phyloP scores from a whole-genome alignment of 2,888 invertebrate genomes.

The Lapara coniferarum region DNA sequence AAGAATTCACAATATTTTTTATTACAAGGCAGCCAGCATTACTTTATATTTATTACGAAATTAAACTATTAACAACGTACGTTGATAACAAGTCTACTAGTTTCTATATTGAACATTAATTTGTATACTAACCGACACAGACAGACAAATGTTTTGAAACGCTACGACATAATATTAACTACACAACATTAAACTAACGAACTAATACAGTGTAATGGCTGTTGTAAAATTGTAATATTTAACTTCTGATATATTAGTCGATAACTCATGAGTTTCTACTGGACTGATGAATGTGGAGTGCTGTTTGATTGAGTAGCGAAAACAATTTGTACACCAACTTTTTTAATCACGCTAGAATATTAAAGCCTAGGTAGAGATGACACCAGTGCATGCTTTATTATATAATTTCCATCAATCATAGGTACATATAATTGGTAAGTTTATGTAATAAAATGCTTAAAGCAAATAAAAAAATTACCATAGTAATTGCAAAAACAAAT shows the following conservation, averaged over 20 bases:
- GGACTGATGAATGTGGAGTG: not conserved
- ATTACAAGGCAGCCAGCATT: too few relatives aligned
- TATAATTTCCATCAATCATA: too few relatives aligned
- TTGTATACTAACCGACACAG: not conserved
- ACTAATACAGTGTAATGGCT: slow-evolving; percentile 16
- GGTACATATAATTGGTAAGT: too few relatives aligned
- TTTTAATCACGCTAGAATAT: too few relatives aligned
- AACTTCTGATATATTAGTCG: not conserved
- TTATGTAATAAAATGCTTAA: too few relatives aligned
- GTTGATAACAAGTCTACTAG: not conserved
- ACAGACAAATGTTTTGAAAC: slow-evolving; percentile 1
- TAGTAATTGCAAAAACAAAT: too few relatives aligned
- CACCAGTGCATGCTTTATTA: too few relatives aligned
- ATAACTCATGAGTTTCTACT: not conserved
- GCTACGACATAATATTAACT: slow-evolving; percentile 13
- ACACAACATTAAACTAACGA: slow-evolving; percentile 25
- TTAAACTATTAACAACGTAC: not conserved
- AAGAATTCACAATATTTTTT: too few relatives aligned
- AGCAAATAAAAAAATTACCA: too few relatives aligned
- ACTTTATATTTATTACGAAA: not conserved
- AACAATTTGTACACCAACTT: too few relatives aligned
- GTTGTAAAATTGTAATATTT: slow-evolving; percentile 10
- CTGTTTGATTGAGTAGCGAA: too few relatives aligned
- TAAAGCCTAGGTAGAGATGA: too few relatives aligned
- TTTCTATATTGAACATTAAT: not conserved